phyloP scores from a whole-genome alignment of 35 echinoderm and acorn worm genomes.

The Stichopus chloronotus region DNA sequence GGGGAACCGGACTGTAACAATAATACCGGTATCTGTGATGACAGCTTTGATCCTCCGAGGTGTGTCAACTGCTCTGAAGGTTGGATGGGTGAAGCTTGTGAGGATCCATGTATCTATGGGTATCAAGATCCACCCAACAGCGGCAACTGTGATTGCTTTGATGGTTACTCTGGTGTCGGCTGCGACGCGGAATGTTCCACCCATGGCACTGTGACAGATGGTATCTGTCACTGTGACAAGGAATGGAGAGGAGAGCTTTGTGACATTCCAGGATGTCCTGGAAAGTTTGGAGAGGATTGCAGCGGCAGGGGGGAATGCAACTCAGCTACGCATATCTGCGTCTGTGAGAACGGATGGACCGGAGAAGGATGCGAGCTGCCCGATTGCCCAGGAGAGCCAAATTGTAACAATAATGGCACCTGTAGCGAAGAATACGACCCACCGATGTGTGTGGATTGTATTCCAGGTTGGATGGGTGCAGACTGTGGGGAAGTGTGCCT shows the following conservation, averaged over 20 bases:
- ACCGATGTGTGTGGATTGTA: slow-evolving; percentile 76
- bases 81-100: slow-evolving; percentile 86
- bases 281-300: slow-evolving; percentile 69
- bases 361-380: slow-evolving; percentile 88
- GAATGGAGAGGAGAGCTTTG: slow-evolving; percentile 77
- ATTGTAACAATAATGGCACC: slow-evolving; percentile 78
- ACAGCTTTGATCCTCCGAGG: slow-evolving; percentile 69
- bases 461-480: slow-evolving; percentile 71
- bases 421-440: slow-evolving; percentile 80
- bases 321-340: slow-evolving; percentile 76
- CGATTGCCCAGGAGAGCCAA: slow-evolving; percentile 83
- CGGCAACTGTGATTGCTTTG: slow-evolving; percentile 77
- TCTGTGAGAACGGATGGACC: slow-evolving; percentile 74
- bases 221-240: slow-evolving; percentile 62
- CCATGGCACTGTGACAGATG: slow-evolving; percentile 62
- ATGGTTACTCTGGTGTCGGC: slow-evolving; percentile 78
- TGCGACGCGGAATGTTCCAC: slow-evolving; percentile 88
- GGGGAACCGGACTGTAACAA: slow-evolving; percentile 77
- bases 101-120: slow-evolving; percentile 72
- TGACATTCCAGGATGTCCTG: slow-evolving; percentile 81
- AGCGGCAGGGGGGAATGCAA: slow-evolving; percentile 85
- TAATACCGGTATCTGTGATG: slow-evolving; percentile 77
- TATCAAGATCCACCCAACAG: slow-evolving; percentile 78
- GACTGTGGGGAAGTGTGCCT: slow-evolving; percentile 78
- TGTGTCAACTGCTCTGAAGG: slow-evolving; percentile 73